A percentile compares a stretch with the other conserved stretches of the same genome.
Conservation (phyloP, 2,113 vertebrate species). For the Cynoglossus semilaevis region DNA sequence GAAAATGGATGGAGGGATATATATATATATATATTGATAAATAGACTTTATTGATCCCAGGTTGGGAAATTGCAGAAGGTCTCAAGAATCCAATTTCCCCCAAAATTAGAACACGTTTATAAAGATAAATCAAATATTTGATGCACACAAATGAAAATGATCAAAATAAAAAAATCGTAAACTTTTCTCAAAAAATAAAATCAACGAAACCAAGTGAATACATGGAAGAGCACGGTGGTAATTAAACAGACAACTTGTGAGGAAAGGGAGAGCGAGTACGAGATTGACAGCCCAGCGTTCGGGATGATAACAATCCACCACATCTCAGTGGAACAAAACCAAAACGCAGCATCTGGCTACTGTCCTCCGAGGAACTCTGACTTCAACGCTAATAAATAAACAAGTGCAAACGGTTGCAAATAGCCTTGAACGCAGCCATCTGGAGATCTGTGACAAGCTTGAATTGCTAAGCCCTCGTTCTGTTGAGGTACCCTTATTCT, state of each 20-base stretch:
- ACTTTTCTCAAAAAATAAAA: no score
- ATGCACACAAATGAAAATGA: no score
- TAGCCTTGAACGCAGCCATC: slow-evolving; percentile 68
- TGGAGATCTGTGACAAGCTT: slow-evolving; percentile 73
- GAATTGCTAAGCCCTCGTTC: slow-evolving; percentile 56
- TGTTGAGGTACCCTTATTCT: slow-evolving; percentile 62
- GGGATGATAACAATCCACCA: slow-evolving; percentile 60
- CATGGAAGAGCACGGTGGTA: slow-evolving; percentile 4
- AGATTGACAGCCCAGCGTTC: slow-evolving; percentile 59
- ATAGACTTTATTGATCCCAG: no score
- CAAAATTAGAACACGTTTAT: no score
- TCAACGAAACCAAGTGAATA: no score
- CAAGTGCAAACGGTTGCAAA: slow-evolving; percentile 61
- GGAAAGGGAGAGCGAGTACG: slow-evolving; percentile 18
- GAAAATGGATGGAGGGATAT: no score
- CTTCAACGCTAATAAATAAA: slow-evolving; percentile 73
- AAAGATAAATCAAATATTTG: no score
- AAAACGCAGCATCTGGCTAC: slow-evolving; percentile 79
- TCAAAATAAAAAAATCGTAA: no score
- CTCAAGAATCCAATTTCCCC: no score
- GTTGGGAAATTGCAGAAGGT: no score
- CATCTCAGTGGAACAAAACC: slow-evolving; percentile 74
- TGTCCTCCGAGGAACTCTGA: slow-evolving; percentile 80
- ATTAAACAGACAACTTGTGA: slow-evolving; percentile 35
- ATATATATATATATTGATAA: no score